Percentiles rank a stretch among this genome's conserved stretches.
Evolutionary conservation across 2,888 invertebrate species (phyloP).

Genomic region (Zelleria hepariella): DNA sequence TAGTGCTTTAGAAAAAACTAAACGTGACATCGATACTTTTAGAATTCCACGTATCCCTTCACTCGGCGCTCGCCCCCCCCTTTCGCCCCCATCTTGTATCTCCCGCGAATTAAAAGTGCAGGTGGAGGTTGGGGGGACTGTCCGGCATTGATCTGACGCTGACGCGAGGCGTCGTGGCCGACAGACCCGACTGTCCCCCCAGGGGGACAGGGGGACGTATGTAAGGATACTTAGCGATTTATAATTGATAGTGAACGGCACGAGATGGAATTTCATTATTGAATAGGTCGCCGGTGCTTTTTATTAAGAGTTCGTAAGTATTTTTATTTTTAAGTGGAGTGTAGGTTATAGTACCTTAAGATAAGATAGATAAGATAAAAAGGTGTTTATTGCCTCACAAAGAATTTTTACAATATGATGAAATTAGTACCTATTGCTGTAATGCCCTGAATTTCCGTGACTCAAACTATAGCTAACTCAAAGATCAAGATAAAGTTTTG

Average conservation of each 20-base stretch:
- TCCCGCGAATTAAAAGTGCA: slow-evolving; percentile 63
- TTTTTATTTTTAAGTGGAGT: too few relatives aligned
- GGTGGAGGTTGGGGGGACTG: slow-evolving; percentile 53
- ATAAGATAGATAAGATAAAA: too few relatives aligned
- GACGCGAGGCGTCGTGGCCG: slow-evolving; percentile 22
- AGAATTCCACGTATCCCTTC: too few relatives aligned
- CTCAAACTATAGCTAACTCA: too few relatives aligned
- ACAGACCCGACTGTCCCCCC: slow-evolving; percentile 11
- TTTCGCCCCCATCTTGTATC: slow-evolving; percentile 7
- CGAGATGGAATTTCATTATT: neutral
- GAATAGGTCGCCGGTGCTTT: neutral
- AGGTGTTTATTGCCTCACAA: too few relatives aligned
- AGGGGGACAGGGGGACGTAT: slow-evolving; percentile 44
- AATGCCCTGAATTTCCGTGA: too few relatives aligned
- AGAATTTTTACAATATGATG: too few relatives aligned
- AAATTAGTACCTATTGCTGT: too few relatives aligned
- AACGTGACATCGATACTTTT: too few relatives aligned
- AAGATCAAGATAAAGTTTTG: too few relatives aligned
- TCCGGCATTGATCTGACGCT: slow-evolving; percentile 66
- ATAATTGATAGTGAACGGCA: slow-evolving; percentile 49
- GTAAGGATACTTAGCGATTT: slow-evolving; percentile 54
- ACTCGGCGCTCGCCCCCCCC: slow-evolving; percentile 9
- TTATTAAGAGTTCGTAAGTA: neutral
- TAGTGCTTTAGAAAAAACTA: too few relatives aligned
- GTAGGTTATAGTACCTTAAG: too few relatives aligned